A percentile compares a stretch with the other conserved stretches of the same genome.
These are phyloP conservation scores for Labeo catla DNA, from an alignment of 2,113 vertebrate genomes.

Conservation along the genomic window DNA sequence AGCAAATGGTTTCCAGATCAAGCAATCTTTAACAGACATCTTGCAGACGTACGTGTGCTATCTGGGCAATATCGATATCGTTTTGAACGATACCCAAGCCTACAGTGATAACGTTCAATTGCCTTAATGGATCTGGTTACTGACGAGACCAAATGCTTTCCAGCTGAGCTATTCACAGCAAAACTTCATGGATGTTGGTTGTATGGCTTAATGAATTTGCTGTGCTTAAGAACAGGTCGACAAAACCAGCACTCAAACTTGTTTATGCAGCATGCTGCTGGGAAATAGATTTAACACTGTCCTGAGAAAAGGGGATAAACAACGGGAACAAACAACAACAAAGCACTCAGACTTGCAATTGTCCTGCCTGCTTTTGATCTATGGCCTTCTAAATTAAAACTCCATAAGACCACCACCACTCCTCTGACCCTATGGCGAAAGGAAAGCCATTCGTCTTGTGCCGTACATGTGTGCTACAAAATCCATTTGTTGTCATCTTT, in stretches of 20 bases:
- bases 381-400: slow-evolving; percentile 40
- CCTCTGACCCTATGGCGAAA: neutral
- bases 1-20: too few relatives aligned
- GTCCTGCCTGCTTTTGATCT: slow-evolving; percentile 30
- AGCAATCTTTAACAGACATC: too few relatives aligned
- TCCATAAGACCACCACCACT: slow-evolving; percentile 20
- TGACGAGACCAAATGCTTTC: neutral
- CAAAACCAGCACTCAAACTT: neutral
- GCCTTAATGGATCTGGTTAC: slow-evolving; percentile 5
- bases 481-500: slow-evolving; percentile 27
- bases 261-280: slow-evolving; percentile 1
- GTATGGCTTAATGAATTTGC: slow-evolving; percentile 2
- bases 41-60: too few relatives aligned
- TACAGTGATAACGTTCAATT: neutral
- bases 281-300: neutral
- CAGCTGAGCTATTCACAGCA: slow-evolving; percentile 10
- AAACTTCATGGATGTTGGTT: neutral
- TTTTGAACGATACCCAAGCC: too few relatives aligned
- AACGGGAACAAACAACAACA: slow-evolving; percentile 38
- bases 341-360: slow-evolving; percentile 18
- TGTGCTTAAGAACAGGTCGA: slow-evolving; percentile 17
- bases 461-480: neutral
- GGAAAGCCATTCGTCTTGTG: slow-evolving; percentile 27
- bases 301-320: neutral
- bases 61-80: too few relatives aligned